These are phyloP conservation scores for Lepidonotus clava DNA, from an alignment of 2,888 invertebrate genomes.

Conservation along the genomic window DNA sequence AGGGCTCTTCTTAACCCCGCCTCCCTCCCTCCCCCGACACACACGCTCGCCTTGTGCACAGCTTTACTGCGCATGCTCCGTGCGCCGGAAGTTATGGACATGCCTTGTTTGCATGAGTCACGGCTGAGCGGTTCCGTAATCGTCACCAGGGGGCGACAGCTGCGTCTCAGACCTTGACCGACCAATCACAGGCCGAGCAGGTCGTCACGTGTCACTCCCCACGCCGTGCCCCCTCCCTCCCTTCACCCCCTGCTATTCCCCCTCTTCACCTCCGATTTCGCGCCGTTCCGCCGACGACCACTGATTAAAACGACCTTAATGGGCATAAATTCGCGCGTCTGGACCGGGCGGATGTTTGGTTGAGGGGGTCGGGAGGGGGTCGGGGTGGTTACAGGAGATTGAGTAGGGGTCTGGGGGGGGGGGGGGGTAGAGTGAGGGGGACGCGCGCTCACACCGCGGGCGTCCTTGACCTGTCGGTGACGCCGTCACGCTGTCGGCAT, in stretches of 20 bases:
- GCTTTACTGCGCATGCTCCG: not conserved
- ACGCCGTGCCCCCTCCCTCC: constrained; percentile 8
- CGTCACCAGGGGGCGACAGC: constrained; percentile 27
- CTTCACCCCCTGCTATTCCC: not conserved
- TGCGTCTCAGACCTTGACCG: not conserved
- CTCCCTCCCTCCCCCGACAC: too few species aligned
- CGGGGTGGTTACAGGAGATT: too few species aligned
- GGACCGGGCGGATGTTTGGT: not conserved
- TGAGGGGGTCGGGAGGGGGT: not conserved
- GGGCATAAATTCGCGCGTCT: constrained; percentile 27
- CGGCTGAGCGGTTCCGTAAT: not conserved
- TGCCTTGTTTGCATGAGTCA: not conserved
- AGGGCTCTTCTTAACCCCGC: too few species aligned
- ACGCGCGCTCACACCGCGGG: not conserved
- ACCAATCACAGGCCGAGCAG: not conserved
- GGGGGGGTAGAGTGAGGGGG: not conserved
- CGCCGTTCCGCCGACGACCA: not conserved
- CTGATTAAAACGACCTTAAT: constrained; percentile 32
- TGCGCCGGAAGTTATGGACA: not conserved
- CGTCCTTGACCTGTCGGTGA: not conserved
- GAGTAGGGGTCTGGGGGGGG: too few species aligned
- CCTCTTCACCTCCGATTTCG: constrained; percentile 2
- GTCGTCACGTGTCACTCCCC: constrained; percentile 39
- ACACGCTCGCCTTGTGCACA: not conserved
- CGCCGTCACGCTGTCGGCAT: not conserved